These are phyloP conservation scores for Caerostris extrusa DNA, from an alignment of 1,140 invertebrate species.

Conservation along the genomic window DNA sequence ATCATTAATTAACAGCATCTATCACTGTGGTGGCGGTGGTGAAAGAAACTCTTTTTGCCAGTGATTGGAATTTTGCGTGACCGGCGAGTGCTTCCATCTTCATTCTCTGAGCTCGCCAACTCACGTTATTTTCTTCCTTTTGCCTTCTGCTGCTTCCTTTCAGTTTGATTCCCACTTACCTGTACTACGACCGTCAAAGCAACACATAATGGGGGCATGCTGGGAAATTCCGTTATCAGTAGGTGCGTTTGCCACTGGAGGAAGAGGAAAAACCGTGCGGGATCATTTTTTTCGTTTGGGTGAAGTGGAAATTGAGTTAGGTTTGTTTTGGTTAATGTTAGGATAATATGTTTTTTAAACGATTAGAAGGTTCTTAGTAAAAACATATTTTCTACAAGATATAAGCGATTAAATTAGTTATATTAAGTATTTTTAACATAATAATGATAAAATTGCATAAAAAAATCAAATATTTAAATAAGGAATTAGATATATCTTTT, in stretches of 20 bases:
- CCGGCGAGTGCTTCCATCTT: not conserved
- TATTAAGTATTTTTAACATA: too few species aligned
- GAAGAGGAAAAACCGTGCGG: too few species aligned
- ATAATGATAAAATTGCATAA: too few species aligned
- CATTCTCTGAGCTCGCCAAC: not conserved
- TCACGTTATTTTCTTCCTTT: not conserved
- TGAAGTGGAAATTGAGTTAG: not conserved
- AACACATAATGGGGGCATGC: constrained; percentile 26
- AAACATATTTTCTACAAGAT: too few species aligned
- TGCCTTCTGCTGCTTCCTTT: not conserved
- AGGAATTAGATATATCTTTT: too few species aligned
- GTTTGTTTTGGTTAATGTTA: not conserved
- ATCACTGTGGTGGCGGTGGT: not conserved
- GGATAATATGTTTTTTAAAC: too few species aligned
- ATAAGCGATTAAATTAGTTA: too few species aligned
- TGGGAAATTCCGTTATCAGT: constrained; percentile 36
- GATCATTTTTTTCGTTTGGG: not conserved
- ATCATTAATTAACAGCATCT: constrained; percentile 61
- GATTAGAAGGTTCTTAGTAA: too few species aligned
- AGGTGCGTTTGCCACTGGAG: too few species aligned
- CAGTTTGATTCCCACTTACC: not conserved
- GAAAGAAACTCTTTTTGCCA: constrained; percentile 43
- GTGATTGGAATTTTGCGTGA: constrained; percentile 59
- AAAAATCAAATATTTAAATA: too few species aligned
- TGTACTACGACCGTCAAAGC: not conserved